Evolutionary conservation across 2,113 vertebrate genomes (phyloP).

Genomic region (Cynocephalus volans): DNA sequence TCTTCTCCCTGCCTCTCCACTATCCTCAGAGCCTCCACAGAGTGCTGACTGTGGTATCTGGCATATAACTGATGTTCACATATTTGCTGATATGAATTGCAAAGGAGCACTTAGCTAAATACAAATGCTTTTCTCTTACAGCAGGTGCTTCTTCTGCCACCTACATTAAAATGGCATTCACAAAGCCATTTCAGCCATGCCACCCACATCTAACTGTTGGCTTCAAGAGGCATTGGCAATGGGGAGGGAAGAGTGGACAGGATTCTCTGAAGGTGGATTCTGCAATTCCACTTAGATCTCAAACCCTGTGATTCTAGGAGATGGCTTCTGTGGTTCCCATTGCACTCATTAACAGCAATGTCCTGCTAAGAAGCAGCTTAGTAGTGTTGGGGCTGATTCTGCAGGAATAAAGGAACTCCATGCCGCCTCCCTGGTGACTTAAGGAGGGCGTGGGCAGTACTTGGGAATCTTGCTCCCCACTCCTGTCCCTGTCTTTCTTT

Average conservation of each 20-base stretch:
- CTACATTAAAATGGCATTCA: neutral
- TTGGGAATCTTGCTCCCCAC: neutral
- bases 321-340: neutral
- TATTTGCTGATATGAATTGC: neutral
- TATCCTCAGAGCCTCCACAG: neutral
- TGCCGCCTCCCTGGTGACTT: neutral
- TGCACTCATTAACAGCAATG: neutral
- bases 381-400: neutral
- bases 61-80: neutral
- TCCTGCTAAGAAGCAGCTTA: neutral
- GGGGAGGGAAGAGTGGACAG: neutral
- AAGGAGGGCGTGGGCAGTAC: neutral
- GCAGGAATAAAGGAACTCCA: neutral
- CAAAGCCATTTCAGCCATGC: neutral
- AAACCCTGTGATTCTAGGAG: neutral
- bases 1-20: neutral
- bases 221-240: neutral
- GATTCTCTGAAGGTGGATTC: neutral
- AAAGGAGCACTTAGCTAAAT: slow-evolving; percentile 27
- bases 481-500: neutral
- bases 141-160: neutral
- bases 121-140: neutral
- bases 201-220: neutral
- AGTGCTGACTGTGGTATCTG: neutral
- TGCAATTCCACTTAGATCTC: neutral